phyloP scores from a whole-genome alignment of 2,888 invertebrate genomes.

The Cataglyphis cursor region DNA sequence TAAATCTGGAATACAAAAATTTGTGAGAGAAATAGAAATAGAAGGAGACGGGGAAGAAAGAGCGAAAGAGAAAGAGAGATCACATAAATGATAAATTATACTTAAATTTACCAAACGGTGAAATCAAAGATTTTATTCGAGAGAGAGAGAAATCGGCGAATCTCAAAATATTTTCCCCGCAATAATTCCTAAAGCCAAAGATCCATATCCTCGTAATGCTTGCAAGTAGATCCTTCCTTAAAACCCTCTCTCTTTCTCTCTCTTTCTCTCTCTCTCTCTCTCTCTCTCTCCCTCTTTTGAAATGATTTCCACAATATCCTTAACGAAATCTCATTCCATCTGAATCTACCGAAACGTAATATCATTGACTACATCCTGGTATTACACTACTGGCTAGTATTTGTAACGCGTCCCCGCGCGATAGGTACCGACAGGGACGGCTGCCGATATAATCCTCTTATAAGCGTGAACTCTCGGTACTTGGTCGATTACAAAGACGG shows the following conservation, averaged over 20 bases:
- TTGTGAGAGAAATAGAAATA: neutral
- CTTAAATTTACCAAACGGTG: neutral
- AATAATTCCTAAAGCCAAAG: slow-evolving; percentile 22
- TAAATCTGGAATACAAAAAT: slow-evolving; percentile 2
- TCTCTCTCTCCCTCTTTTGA: neutral
- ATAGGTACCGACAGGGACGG: slow-evolving; percentile 1
- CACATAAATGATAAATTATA: neutral
- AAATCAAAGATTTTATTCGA: slow-evolving; percentile 2
- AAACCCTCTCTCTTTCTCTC: neutral
- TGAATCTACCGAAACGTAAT: slow-evolving; percentile 28
- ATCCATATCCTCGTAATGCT: neutral
- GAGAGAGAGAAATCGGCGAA: slow-evolving; percentile 1
- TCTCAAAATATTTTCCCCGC: slow-evolving; percentile 20
- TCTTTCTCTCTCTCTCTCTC: too few relatives aligned
- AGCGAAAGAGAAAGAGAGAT: neutral
- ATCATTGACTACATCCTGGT: slow-evolving; percentile 35
- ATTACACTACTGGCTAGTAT: neutral
- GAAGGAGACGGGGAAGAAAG: too few relatives aligned
- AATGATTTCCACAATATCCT: slow-evolving; percentile 25
- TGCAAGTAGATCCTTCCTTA: neutral
- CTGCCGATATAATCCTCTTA: slow-evolving; percentile 54
- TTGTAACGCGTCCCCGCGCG: neutral
- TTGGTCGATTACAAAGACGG: slow-evolving; percentile 57
- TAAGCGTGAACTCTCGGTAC: slow-evolving; percentile 55
- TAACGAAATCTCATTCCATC: slow-evolving; percentile 23